Base-by-base conservation (phyloP, 37 sponge, comb jelly and placozoan species). In the Eunapius fragilis region DNA sequence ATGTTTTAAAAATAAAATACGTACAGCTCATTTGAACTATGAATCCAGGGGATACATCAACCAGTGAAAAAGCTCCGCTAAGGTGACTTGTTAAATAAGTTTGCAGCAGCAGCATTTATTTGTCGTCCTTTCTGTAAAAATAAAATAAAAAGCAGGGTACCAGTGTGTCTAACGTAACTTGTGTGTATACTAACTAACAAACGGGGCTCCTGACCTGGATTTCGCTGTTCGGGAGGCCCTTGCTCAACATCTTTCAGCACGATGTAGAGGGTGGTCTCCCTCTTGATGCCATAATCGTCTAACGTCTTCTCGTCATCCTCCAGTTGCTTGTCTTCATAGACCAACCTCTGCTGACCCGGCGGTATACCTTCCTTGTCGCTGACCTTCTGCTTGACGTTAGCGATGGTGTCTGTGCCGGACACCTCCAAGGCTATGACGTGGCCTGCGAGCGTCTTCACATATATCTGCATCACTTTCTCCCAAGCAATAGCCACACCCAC, bases 381-480 rank as follows among this genome's bases (percentile, higher is more conserved):
- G 32, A 84, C 26, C 34, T 67, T 67, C n/a, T 50, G 24, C 26
- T 75, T 84, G 7, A 84, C 4, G 28, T 72, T 75, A 28, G 50
- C 67, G 0, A 84, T 58, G 13, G 76, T 84, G 37, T 85, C 78
- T 6, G 13, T 26, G 25, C 28, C 77, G 19, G 70, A 71, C 14
- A 76, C 68, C 38, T 85, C 77, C 68, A 85, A 12, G 25, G 77
- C 70, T 9, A 85, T 37, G 37, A 85, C 79, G 68, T 89, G 84
- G 10, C 85, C 85, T 17, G 89, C 80, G 22, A 89, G 89, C 33
- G 89, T 89, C 79, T 84, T 89, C 33, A 89, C 80, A 37, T 82
- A 84, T 38, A 89, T 50, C 19, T 33, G 74, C 58, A 83, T 47
- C 71, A n/a, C 76, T n/a, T 45, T 4, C 4, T 4, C 9, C 7